Conservation (phyloP, 2,113 vertebrate species). For the Lophochroa leadbeateri region DNA sequence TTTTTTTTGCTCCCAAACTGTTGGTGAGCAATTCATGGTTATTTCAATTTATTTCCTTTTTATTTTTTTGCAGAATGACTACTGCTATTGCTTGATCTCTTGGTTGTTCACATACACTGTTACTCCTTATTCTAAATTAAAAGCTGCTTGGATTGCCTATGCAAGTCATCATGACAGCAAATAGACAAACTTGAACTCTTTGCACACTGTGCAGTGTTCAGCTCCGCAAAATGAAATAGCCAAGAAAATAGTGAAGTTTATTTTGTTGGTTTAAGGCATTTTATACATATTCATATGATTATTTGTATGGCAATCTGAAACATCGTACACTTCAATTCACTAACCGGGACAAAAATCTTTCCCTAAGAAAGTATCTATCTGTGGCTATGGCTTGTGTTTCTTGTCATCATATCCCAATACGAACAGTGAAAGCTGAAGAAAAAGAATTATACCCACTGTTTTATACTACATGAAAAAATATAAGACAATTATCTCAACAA, state of each 20-base stretch:
- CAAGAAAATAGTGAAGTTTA: background rate
- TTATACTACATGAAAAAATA: background rate
- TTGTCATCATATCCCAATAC: background rate
- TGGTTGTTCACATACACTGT: background rate
- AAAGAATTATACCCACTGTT: background rate
- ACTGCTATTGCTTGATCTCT: background rate
- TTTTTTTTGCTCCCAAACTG: background rate
- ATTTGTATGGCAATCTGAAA: background rate
- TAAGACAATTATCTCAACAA: background rate
- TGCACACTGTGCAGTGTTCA: background rate
- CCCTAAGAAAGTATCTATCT: background rate
- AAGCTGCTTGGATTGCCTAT: background rate
- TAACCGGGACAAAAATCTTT: background rate
- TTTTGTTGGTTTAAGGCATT: background rate
- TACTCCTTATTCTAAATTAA: background rate
- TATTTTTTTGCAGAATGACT: background rate
- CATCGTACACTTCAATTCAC: background rate
- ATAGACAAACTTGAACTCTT: background rate
- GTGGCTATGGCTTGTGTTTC: background rate
- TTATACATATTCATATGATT: background rate
- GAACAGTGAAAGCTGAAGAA: background rate
- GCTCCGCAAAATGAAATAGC: background rate
- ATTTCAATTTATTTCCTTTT: background rate
- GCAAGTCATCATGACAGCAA: background rate
- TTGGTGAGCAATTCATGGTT: background rate